These are phyloP conservation scores for Diaperis boleti DNA, from an alignment of 2,888 invertebrate genomes.

Conservation along the genomic window DNA sequence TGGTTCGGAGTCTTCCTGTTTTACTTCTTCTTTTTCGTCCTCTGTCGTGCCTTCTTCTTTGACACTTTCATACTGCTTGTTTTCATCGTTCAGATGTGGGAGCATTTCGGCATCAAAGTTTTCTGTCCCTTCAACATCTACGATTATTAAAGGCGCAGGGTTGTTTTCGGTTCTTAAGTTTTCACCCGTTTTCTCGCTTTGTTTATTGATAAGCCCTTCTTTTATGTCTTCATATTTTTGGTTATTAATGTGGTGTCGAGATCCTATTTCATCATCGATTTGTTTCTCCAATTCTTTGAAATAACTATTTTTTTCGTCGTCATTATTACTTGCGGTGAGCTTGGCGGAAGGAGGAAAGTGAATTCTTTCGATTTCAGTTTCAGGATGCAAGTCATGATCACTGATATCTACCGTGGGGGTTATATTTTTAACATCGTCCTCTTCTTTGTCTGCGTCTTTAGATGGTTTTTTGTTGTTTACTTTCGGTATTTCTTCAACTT, in stretches of 20 bases:
- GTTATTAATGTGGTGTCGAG: slow-evolving; percentile 30
- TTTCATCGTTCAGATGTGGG: slow-evolving; percentile 10
- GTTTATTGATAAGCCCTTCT: slow-evolving; percentile 22
- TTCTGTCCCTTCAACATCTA: slow-evolving; percentile 36
- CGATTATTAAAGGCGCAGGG: slow-evolving; percentile 19
- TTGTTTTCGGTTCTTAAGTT: slow-evolving; percentile 11
- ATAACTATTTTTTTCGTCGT: not conserved
- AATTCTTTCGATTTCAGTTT: slow-evolving; percentile 9
- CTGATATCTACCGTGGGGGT: slow-evolving; percentile 1
- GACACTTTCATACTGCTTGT: not conserved
- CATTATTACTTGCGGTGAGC: not conserved
- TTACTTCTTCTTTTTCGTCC: slow-evolving; percentile 20
- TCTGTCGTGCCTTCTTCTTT: slow-evolving; percentile 2
- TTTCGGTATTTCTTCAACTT: slow-evolving; percentile 15
- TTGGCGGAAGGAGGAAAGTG: not conserved
- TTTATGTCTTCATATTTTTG: slow-evolving; percentile 32
- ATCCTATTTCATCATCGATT: slow-evolving; percentile 22
- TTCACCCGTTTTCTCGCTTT: slow-evolving; percentile 15
- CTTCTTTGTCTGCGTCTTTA: slow-evolving; percentile 11
- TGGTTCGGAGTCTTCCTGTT: slow-evolving; percentile 27
- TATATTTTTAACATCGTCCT: slow-evolving; percentile 32
- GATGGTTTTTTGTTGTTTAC: not conserved
- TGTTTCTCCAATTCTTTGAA: slow-evolving; percentile 9
- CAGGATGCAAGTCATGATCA: slow-evolving; percentile 2
- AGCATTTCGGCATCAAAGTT: slow-evolving; percentile 37